These are phyloP conservation scores for Mycetomoellerius zeteki DNA, from an alignment of 1,140 invertebrate genomes.

Conservation along the genomic window DNA sequence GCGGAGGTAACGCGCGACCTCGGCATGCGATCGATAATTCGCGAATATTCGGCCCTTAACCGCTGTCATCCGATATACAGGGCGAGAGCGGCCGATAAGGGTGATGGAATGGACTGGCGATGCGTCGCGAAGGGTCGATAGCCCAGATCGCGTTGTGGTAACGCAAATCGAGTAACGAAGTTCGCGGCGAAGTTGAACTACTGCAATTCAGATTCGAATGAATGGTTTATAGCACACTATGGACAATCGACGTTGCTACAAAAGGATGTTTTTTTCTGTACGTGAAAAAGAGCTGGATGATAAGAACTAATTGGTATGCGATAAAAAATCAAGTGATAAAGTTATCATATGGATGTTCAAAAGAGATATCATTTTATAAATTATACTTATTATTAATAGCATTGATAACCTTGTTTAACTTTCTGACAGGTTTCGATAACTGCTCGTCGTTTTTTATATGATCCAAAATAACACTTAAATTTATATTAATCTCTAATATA, in stretches of 20 bases:
- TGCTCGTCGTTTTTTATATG: not conserved
- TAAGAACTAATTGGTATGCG: not conserved
- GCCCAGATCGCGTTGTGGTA: slow-evolving; percentile 50
- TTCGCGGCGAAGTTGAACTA: not conserved
- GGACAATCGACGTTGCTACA: not conserved
- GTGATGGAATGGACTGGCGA: slow-evolving; percentile 49
- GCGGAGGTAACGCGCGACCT: slow-evolving; percentile 15
- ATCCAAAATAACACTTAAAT: not conserved
- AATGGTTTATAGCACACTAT: not conserved
- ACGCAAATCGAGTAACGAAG: slow-evolving; percentile 44
- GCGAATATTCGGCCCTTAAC: slow-evolving; percentile 60
- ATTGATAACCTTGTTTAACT: not conserved
- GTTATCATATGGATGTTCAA: not conserved
- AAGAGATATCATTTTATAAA: not conserved
- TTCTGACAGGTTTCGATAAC: not conserved
- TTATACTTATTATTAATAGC: not conserved
- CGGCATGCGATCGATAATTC: slow-evolving; percentile 55
- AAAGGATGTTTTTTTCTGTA: not conserved
- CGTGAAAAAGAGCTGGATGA: not conserved
- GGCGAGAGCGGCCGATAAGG: slow-evolving; percentile 40
- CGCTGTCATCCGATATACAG: slow-evolving; percentile 59
- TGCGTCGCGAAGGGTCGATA: slow-evolving; percentile 56
- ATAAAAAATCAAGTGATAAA: slow-evolving; percentile 24
- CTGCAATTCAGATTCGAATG: not conserved
- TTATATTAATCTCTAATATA: not conserved